A percentile compares a stretch with the other conserved stretches of the same genome.
Evolutionary conservation across 2,888 invertebrate genomes (phyloP).

Genomic region (Hemithea aestivaria): DNA sequence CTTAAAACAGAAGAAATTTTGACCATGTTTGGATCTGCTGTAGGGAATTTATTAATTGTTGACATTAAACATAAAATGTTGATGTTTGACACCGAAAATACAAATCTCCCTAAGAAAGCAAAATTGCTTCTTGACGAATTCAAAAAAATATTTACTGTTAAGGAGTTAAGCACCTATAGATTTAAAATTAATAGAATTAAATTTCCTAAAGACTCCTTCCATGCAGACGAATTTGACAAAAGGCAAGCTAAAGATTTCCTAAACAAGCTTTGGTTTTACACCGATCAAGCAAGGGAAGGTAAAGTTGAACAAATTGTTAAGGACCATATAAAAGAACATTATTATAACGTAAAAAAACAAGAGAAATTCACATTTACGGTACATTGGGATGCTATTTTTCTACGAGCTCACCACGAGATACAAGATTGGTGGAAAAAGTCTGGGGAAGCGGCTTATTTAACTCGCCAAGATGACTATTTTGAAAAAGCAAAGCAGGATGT

Average conservation of each 20-base stretch:
- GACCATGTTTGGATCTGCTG: constrained; percentile 34
- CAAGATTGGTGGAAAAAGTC: constrained; percentile 45
- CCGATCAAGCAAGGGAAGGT: too few species aligned
- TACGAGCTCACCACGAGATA: constrained; percentile 42
- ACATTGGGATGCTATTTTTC: constrained; percentile 41
- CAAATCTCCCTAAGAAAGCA: constrained; percentile 25
- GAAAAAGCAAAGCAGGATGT: constrained; percentile 38
- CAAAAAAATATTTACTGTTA: constrained; percentile 1
- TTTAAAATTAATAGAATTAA: constrained; percentile 31
- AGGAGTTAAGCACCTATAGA: constrained; percentile 22
- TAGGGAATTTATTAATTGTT: constrained; percentile 35
- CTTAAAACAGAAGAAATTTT: constrained; percentile 29
- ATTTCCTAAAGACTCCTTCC: constrained; percentile 38
- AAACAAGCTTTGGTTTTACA: constrained; percentile 40
- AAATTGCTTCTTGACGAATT: constrained; percentile 23
- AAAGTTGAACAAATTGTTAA: constrained; percentile 37
- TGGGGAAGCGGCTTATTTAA: constrained; percentile 32
- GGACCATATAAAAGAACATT: constrained; percentile 32
- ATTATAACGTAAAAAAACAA: constrained; percentile 28
- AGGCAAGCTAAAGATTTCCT: constrained; percentile 35
- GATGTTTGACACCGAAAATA: constrained; percentile 27
- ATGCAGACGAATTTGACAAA: constrained; percentile 33
- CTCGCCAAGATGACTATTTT: constrained; percentile 31
- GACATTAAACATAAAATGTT: constrained; percentile 28
- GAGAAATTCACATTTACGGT: constrained; percentile 34